phyloP scores from a whole-genome alignment of 1,140 invertebrate species.

The Calycopis cecrops region DNA sequence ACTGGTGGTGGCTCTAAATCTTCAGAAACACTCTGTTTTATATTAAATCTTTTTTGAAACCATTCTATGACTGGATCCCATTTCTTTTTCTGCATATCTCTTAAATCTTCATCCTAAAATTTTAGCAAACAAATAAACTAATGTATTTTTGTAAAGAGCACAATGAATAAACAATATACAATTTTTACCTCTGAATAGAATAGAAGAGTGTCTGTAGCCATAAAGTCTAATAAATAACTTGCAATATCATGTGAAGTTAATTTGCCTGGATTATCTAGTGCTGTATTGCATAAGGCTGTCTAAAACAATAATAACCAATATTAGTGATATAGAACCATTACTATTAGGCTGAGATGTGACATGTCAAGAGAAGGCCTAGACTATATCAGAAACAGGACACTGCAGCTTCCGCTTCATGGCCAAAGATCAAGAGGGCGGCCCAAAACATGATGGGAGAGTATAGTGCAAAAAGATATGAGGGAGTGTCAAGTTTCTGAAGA shows the following conservation, averaged over 20 bases:
- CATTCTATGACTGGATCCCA: slow-evolving; percentile 94
- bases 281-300: slow-evolving; percentile 93
- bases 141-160: neutral
- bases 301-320: slow-evolving; percentile 55
- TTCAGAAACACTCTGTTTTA: slow-evolving; percentile 82
- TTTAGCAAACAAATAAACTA: slow-evolving; percentile 5
- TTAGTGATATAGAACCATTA: too few species aligned
- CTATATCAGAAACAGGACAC: too few species aligned
- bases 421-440: too few species aligned
- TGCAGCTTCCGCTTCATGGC: too few species aligned
- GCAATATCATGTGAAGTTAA: slow-evolving; percentile 85
- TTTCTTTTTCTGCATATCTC: slow-evolving; percentile 83
- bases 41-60: slow-evolving; percentile 88
- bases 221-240: slow-evolving; percentile 86
- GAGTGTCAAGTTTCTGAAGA: too few species aligned
- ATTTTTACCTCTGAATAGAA: slow-evolving; percentile 83
- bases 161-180: neutral
- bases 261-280: slow-evolving; percentile 92
- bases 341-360: too few species aligned
- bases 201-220: slow-evolving; percentile 92
- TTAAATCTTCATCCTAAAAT: slow-evolving; percentile 82
- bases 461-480: too few species aligned
- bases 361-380: too few species aligned
- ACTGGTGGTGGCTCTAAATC: slow-evolving; percentile 81
- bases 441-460: too few species aligned